Base-by-base conservation (phyloP, 2,888 invertebrate genomes). In the Hedychridium roseum region DNA sequence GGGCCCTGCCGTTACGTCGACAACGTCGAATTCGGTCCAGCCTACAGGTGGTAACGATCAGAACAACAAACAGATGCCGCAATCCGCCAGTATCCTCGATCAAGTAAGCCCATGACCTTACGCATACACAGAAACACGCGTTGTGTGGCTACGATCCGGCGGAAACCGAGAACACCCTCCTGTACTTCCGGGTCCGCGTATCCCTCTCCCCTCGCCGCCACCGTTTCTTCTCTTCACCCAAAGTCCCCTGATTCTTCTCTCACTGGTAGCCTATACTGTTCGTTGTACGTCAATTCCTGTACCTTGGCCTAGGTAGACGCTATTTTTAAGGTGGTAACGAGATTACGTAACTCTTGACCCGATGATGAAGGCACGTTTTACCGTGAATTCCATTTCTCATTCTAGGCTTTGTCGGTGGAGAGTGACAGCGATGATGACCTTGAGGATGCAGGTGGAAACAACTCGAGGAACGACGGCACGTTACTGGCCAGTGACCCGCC, bases 401-500 rank as follows among this genome's bases (percentile, higher is more conserved):
- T 69, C 37, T 54, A 76, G 76, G 72, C 76, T 30, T 54, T 76
- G 39, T 71, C 76, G 26, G 71, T 79, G 36, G 81, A 81, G 57
- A 80, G 80, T 26, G 80, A 80, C 47, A 89, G 90, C 41, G 91
- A 91, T 71, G 89, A 88, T 55, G 92, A 92, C 74, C 89, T 89
- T 11, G 92, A 92, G 72, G 90, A 90, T 26, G 91, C 91, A 69
- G 91, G 90, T 71, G 89, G 89, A 66, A 88, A 88, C 60, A 90
- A 91, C 47, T 83, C 89, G 62, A 84, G 93, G 62, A 94, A 94
- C 71, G 97, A 97, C 80, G 97, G 97, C 55, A 97, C 97, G 1
- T 83, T 97, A 44, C 85, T 96, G 43, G 97, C 97, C 54, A 96
- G 96, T 71, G 97, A 97, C 82, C 96, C 97, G 44, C 95, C 97